These are phyloP conservation scores for Tetragnatha montana DNA, from an alignment of 2,888 invertebrate species.

Conservation along the genomic window DNA sequence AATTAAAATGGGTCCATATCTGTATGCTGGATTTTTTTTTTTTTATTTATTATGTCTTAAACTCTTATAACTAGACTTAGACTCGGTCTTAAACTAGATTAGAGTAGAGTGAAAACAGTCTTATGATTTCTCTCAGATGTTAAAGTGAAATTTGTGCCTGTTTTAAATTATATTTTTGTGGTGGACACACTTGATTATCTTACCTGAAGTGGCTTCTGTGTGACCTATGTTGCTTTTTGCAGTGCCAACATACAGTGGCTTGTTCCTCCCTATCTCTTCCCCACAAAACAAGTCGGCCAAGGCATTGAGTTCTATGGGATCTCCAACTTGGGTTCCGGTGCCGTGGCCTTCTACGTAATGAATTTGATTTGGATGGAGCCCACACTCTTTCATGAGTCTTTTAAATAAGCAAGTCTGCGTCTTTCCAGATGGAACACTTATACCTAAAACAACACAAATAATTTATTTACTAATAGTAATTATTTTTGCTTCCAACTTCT, in stretches of 20 bases:
- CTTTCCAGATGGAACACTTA: slow-evolving; percentile 80
- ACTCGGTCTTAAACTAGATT: too few species aligned
- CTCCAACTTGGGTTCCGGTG: slow-evolving; percentile 97
- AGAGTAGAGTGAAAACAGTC: too few species aligned
- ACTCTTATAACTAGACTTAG: too few species aligned
- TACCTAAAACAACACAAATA: slow-evolving; percentile 68
- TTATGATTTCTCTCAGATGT: too few species aligned
- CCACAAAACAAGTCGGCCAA: slow-evolving; percentile 91
- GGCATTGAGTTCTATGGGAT: slow-evolving; percentile 96
- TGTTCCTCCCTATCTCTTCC: slow-evolving; percentile 75
- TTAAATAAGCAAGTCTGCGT: slow-evolving; percentile 81
- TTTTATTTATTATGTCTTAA: too few species aligned
- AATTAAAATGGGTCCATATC: too few species aligned
- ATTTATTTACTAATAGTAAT: not conserved
- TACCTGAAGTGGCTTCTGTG: slow-evolving; percentile 82
- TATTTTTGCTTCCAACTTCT: not conserved
- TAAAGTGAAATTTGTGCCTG: too few species aligned
- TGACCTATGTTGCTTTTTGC: slow-evolving; percentile 99
- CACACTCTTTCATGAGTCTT: slow-evolving; percentile 89
- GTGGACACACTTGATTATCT: not conserved
- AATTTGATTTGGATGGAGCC: slow-evolving; percentile 88
- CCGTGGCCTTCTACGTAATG: slow-evolving; percentile 97
- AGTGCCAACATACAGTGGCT: slow-evolving; percentile 91
- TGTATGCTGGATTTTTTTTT: too few species aligned
- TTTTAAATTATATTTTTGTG: too few species aligned